A percentile compares a stretch with the other conserved stretches of the same genome.
Evolutionary conservation across 1,140 invertebrate species (phyloP).

Genomic region (Drosophila funebris): DNA sequence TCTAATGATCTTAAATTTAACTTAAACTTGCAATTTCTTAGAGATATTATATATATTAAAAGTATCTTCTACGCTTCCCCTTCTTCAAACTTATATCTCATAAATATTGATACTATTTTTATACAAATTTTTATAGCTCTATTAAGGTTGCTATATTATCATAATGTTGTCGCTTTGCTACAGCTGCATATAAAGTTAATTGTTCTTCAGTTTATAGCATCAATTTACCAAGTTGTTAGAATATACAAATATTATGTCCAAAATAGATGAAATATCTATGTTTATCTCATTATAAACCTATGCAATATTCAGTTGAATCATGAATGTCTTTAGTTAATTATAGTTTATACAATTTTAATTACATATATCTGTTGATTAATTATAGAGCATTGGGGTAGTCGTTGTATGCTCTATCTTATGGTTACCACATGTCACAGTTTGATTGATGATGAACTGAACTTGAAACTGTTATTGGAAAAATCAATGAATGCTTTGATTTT

Average conservation of each 20-base stretch:
- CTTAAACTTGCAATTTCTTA: background rate
- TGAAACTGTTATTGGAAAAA: conserved; percentile 65
- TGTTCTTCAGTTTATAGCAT: conserved; percentile 2
- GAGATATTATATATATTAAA: background rate
- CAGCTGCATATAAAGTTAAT: conserved; percentile 3
- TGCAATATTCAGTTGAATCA: background rate
- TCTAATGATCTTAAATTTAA: too few relatives aligned
- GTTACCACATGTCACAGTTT: conserved; percentile 56
- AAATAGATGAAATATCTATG: conserved; percentile 12
- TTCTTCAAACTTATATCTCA: background rate
- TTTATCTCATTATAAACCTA: background rate
- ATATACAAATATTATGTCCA: conserved; percentile 1
- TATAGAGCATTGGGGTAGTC: conserved; percentile 23
- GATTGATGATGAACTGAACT: conserved; percentile 80
- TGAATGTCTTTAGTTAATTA: background rate
- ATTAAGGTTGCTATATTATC: background rate
- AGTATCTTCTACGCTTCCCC: too few relatives aligned
- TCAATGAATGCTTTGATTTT: conserved; percentile 61
- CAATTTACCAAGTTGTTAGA: background rate
- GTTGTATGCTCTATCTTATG: conserved; percentile 18
- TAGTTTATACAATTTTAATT: background rate
- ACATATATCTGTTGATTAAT: background rate
- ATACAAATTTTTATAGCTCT: background rate
- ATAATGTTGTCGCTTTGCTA: background rate
- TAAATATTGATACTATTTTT: background rate